These are phyloP conservation scores for Jordanella pulchra DNA, from an alignment of 2,797 vertebrate species.

Conservation along the genomic window DNA sequence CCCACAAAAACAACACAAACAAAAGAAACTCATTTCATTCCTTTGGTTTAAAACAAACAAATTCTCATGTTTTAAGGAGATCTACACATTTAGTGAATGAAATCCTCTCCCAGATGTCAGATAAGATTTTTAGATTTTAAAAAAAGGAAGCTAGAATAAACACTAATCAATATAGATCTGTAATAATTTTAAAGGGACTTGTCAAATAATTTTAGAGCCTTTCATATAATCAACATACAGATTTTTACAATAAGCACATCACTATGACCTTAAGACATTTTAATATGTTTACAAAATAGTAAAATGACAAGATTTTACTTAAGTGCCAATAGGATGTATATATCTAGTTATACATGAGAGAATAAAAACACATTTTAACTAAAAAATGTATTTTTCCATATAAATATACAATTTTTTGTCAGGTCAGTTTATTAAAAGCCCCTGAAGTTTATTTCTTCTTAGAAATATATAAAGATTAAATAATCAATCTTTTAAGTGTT, in stretches of 20 bases:
- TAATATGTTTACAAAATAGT: background rate
- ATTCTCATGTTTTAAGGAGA: background rate
- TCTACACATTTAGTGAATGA: background rate
- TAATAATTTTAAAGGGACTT: background rate
- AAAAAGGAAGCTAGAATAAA: background rate
- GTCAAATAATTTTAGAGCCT: background rate
- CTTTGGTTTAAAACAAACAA: background rate
- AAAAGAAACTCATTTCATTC: background rate
- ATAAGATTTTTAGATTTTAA: background rate
- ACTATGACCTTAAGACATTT: background rate
- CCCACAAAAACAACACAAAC: background rate
- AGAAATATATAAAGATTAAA: background rate
- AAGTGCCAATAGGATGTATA: background rate
- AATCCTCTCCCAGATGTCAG: background rate
- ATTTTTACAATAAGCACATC: background rate
- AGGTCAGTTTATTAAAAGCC: background rate
- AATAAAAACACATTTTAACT: background rate
- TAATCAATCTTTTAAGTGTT: background rate
- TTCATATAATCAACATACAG: background rate
- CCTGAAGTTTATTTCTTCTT: background rate
- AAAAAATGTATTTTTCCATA: background rate
- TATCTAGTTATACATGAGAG: background rate
- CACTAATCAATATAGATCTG: background rate
- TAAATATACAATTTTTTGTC: background rate
- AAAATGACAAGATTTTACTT: background rate